phyloP scores from a whole-genome alignment of 2,797 vertebrate genomes.

The Martes flavigula region DNA sequence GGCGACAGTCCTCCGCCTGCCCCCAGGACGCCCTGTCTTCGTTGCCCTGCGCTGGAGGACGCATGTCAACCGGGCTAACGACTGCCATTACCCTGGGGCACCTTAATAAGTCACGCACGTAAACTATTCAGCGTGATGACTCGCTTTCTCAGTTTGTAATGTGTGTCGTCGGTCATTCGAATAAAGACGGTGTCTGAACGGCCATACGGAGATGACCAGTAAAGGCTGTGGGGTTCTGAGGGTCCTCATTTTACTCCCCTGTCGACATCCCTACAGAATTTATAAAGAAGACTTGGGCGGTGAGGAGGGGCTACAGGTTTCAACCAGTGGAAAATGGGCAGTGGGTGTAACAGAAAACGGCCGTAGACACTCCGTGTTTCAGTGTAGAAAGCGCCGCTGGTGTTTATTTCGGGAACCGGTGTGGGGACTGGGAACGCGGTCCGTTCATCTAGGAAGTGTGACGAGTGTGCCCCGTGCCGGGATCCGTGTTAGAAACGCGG shows the following conservation, averaged over 20 bases:
- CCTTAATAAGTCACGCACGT: not conserved
- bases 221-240: not conserved
- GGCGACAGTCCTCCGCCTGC: not conserved
- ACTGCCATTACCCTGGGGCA: not conserved
- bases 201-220: not conserved
- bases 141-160: not conserved
- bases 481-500: not conserved
- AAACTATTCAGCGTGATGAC: fast-evolving
- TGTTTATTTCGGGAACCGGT: no score
- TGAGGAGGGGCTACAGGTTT: not conserved
- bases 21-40: not conserved
- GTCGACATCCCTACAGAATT: not conserved
- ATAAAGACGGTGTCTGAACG: not conserved
- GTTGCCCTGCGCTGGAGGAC: not conserved
- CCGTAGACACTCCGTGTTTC: not conserved
- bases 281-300: not conserved
- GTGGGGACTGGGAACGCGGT: not conserved
- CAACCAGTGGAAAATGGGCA: not conserved
- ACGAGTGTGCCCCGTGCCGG: not conserved
- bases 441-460: not conserved
- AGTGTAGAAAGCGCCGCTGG: not conserved
- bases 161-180: not conserved
- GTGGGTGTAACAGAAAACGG: not conserved
- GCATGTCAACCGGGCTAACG: fast-evolving
- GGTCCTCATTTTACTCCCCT: not conserved